Conservation (phyloP, 2,113 vertebrate species). For the Sorex fumeus region DNA sequence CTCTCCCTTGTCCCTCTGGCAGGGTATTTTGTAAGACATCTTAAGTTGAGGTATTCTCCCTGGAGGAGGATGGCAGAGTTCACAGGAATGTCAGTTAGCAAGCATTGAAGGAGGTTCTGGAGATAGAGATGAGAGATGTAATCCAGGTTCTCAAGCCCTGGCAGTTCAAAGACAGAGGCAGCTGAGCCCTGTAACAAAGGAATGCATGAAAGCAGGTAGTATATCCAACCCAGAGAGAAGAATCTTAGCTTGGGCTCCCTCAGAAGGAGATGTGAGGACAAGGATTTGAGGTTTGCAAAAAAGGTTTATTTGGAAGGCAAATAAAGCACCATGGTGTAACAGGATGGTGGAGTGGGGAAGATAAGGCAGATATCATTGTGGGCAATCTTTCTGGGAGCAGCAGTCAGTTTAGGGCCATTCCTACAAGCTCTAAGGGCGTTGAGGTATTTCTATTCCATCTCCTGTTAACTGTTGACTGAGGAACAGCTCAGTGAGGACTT, state of each 20-base stretch:
- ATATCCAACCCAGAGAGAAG: not conserved
- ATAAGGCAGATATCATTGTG: not conserved
- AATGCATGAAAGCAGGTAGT: not conserved
- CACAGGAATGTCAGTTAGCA: not conserved
- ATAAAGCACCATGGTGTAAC: not conserved
- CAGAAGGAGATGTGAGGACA: not conserved
- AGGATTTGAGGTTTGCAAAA: not conserved
- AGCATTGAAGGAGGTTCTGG: not conserved
- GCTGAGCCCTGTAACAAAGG: not conserved
- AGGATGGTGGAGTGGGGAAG: not conserved
- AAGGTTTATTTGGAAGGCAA: not conserved
- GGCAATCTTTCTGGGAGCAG: not conserved
- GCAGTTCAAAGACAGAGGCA: not conserved
- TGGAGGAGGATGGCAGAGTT: not conserved
- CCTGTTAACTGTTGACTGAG: not conserved
- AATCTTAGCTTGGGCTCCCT: slow-evolving; percentile 25
- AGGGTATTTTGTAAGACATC: not conserved
- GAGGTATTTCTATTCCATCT: not conserved
- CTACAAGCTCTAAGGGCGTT: not conserved
- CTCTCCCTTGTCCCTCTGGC: not conserved
- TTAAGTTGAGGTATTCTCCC: not conserved
- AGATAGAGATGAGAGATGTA: not conserved
- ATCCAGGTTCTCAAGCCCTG: not conserved
- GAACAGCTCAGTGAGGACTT: not conserved
- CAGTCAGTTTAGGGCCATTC: not conserved